A percentile compares a stretch with the other conserved stretches of the same genome.
Evolutionary conservation across 2,888 invertebrate genomes (phyloP).

Genomic region (Limnephilus auricula): DNA sequence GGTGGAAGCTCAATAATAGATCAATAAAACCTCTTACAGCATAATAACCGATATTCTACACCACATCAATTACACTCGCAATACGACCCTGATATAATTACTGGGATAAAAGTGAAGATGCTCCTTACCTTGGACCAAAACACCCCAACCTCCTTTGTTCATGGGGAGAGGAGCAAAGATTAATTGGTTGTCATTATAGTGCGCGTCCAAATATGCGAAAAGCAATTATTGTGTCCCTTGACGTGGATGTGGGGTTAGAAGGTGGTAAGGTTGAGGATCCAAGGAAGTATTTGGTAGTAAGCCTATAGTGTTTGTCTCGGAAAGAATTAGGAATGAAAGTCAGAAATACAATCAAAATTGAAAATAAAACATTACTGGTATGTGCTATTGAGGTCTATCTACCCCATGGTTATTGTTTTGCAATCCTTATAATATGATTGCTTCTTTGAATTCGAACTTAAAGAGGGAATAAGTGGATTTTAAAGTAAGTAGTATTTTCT

Average conservation of each 20-base stretch:
- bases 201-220: conserved; percentile 66
- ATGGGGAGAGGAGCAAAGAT: conserved; percentile 58
- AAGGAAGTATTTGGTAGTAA: background rate
- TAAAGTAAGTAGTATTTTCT: no score
- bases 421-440: no score
- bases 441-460: no score
- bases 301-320: background rate
- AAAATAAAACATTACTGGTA: background rate
- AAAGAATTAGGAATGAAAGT: conserved; percentile 12
- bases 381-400: no score
- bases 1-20: background rate
- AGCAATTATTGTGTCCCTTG: conserved; percentile 64
- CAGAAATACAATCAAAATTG: background rate
- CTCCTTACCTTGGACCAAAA: background rate
- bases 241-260: conserved; percentile 43
- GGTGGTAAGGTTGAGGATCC: conserved; percentile 28
- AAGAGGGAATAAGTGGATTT: no score
- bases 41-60: conserved; percentile 20
- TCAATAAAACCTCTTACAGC: background rate
- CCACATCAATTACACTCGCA: background rate
- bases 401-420: no score
- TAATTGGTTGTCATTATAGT: conserved; percentile 66
- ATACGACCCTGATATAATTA: conserved; percentile 23
- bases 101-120: conserved; percentile 29
- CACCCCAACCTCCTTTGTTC: conserved; percentile 3